A percentile compares a stretch with the other conserved stretches of the same genome.
phyloP scores from a whole-genome alignment of 2,113 vertebrate genomes.

The Aphelocoma coerulescens region DNA sequence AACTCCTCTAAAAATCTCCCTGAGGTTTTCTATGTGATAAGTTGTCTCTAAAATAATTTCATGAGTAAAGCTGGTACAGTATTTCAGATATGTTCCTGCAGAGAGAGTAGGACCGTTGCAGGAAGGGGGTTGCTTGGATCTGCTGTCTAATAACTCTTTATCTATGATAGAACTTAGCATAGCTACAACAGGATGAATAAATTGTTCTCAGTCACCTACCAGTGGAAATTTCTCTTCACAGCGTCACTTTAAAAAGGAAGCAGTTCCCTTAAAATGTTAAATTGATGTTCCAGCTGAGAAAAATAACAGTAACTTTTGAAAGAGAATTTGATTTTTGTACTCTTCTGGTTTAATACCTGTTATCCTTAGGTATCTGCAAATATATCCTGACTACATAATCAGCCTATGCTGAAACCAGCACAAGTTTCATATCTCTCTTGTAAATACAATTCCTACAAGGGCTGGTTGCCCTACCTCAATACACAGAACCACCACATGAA shows the following conservation, averaged over 20 bases:
- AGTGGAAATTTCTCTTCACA: slow-evolving; percentile 21
- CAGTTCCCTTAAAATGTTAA: slow-evolving; percentile 17
- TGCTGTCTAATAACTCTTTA: not conserved
- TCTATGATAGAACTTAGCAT: not conserved
- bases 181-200: not conserved
- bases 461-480: not conserved
- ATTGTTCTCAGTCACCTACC: slow-evolving; percentile 2
- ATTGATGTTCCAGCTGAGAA: slow-evolving; percentile 52
- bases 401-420: not conserved
- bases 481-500: not conserved
- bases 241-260: slow-evolving; percentile 28
- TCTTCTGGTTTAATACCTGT: not conserved
- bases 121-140: not conserved
- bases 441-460: not conserved
- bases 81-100: not conserved
- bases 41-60: not conserved
- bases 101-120: not conserved
- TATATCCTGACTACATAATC: slow-evolving; percentile 17
- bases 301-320: slow-evolving; percentile 32
- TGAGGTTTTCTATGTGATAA: not conserved
- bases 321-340: slow-evolving; percentile 36
- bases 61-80: not conserved
- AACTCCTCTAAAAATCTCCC: not conserved
- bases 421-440: not conserved
- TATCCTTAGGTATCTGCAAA: slow-evolving; percentile 16